A percentile compares a stretch with the other conserved stretches of the same genome.
Conservation (phyloP, 2,113 vertebrate genomes). For the Xenopus borealis region DNA sequence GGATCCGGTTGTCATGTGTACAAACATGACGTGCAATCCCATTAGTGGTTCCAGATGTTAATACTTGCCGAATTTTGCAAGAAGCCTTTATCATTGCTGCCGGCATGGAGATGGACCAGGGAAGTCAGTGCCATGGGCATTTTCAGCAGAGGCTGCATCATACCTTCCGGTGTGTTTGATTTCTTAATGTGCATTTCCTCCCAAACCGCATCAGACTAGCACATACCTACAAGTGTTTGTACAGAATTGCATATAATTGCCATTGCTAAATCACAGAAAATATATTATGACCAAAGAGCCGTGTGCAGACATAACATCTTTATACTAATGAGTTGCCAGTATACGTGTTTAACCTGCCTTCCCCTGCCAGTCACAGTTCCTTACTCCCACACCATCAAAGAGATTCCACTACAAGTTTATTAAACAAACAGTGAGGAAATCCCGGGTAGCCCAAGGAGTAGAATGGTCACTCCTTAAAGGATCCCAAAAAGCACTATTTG, state of each 20-base stretch:
- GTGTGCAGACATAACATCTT: not conserved
- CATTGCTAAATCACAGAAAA: not conserved
- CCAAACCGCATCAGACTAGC: not conserved
- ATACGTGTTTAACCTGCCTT: not conserved
- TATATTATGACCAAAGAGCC: not conserved
- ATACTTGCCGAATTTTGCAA: too few species aligned
- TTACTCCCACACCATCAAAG: not conserved
- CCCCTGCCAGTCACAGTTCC: not conserved
- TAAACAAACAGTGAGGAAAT: constrained; percentile 27
- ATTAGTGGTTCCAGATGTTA: too few species aligned
- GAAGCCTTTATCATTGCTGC: too few species aligned
- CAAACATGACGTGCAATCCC: too few species aligned
- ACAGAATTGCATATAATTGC: not conserved
- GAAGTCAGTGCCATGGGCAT: not conserved
- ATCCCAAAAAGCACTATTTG: constrained; percentile 4
- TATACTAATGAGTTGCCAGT: not conserved
- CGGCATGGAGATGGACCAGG: too few species aligned
- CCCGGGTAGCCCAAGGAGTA: not conserved
- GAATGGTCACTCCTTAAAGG: constrained; percentile 7
- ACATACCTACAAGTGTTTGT: not conserved
- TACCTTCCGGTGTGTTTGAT: not conserved
- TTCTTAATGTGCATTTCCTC: not conserved
- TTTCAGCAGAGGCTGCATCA: not conserved
- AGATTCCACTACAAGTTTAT: not conserved
- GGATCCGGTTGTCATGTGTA: too few species aligned